These are phyloP conservation scores for Dendroctonus ponderosae DNA, from an alignment of 1,140 invertebrate genomes.

Conservation along the genomic window DNA sequence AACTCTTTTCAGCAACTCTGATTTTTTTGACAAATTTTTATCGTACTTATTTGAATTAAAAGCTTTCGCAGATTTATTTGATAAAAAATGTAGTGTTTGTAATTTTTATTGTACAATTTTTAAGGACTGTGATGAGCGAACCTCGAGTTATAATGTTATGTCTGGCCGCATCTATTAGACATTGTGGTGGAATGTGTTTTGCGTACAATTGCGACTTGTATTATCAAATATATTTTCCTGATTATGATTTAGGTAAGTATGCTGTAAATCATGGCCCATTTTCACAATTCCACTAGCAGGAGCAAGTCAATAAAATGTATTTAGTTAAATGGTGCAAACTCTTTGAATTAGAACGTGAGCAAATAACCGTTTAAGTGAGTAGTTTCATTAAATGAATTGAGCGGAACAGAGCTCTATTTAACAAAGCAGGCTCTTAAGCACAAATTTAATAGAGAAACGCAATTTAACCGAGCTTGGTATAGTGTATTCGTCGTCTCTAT, in stretches of 20 bases:
- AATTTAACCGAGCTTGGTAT: too few species aligned
- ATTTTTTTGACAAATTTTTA: not conserved
- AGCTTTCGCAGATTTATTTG: not conserved
- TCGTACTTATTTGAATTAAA: not conserved
- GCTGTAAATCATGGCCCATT: too few species aligned
- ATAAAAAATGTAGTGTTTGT: not conserved
- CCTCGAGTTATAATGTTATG: slow-evolving; percentile 79
- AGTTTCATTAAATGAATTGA: too few species aligned
- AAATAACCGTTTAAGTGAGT: too few species aligned
- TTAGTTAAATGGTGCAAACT: too few species aligned
- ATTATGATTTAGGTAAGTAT: slow-evolving; percentile 74
- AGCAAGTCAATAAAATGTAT: too few species aligned
- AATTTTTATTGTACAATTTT: not conserved
- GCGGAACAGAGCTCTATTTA: too few species aligned
- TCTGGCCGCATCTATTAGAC: slow-evolving; percentile 84
- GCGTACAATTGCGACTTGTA: slow-evolving; percentile 88
- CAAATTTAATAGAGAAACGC: too few species aligned
- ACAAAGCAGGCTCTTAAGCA: too few species aligned
- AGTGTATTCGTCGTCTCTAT: too few species aligned
- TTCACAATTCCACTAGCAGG: too few species aligned
- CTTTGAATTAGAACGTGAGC: too few species aligned
- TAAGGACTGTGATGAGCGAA: slow-evolving; percentile 63
- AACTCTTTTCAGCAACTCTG: not conserved
- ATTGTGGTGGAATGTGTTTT: slow-evolving; percentile 87
- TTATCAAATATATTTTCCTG: slow-evolving; percentile 82